Conservation (phyloP, 2,113 vertebrate genomes). For the Alligator sinensis region DNA sequence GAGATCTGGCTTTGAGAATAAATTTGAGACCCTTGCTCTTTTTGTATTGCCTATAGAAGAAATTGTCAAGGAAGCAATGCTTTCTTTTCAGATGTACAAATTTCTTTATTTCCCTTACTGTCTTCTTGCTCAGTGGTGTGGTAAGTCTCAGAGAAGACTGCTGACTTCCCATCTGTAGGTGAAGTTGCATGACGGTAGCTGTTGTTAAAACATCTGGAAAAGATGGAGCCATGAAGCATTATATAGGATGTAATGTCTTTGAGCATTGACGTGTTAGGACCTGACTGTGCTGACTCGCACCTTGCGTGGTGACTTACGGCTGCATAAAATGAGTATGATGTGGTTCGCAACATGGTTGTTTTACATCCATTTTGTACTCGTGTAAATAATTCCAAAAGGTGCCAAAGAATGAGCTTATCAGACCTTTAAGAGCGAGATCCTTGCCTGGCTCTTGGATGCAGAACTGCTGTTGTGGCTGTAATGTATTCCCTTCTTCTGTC, state of each 20-base stretch:
- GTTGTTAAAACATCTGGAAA: not conserved
- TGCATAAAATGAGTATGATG: rapidly evolving
- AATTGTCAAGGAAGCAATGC: not conserved
- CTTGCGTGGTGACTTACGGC: not conserved
- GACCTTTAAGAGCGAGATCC: too few species aligned
- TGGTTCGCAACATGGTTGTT: rapidly evolving
- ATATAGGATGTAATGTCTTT: rapidly evolving
- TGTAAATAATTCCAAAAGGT: not conserved
- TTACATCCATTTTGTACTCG: rapidly evolving
- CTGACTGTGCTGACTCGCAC: not conserved
- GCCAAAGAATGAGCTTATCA: not conserved
- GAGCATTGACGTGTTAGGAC: not conserved
- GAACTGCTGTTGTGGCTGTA: not conserved
- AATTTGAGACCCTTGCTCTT: slow-evolving; percentile 1
- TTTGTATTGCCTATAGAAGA: not conserved
- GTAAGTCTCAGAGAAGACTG: not conserved
- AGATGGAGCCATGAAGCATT: not conserved
- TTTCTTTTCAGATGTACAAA: not conserved
- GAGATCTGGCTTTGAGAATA: slow-evolving; percentile 2
- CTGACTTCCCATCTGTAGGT: not conserved
- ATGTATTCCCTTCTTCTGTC: not conserved
- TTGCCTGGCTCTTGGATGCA: not conserved
- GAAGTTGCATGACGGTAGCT: not conserved
- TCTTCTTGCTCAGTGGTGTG: not conserved
- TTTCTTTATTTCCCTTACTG: not conserved